Base-by-base conservation (phyloP, 2,888 invertebrate genomes). In the Acanthosepion pharaonis region DNA sequence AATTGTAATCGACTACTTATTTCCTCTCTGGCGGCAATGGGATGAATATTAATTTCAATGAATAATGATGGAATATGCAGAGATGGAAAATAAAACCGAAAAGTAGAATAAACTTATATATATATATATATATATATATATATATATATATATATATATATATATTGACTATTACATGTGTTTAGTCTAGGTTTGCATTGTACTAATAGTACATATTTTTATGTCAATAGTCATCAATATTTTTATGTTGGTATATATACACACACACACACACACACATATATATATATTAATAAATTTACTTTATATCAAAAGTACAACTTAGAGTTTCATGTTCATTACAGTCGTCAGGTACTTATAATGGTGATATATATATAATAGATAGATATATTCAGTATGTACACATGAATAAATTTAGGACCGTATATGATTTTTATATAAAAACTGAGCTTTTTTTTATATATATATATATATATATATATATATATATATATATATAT, bases 11-110 rank as follows among this genome's bases (percentile, higher is more conserved):
- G 33, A n/a, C 78, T n/a, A 78, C 78, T 78, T 78, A 78, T 78
- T 78, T 78, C 78, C 78, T 23, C 59, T 23, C 59, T 78, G 78
- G n/a, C 78, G 78, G 78, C 78, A 78, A 78, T n/a, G n/a, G 78
- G n/a, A 78, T n/a, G 78, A 78, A 78, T 78, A 78, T 78, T 78
- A 78, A 78, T 78, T 78, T 78, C 78, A n/a, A 78, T 78, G 78
- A 78, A 78, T 78, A 78, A 78, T 78, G 78, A 78, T 78, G n/a
- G n/a, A 78, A 78, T 11, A 28, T 25, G 64, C 64, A 64, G 64
- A 11, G 78, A 78, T n/a, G 11, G 78, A 64, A 64, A 64, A 25
- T 28, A 64, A 28, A 23, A 64, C 5, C 6, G 28, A 25, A 78
- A 78, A 78, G n/a, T n/a, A 78, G n/a, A 78, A 78, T 78, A n/a